Evolutionary conservation across 2,113 vertebrate species (phyloP).

Genomic region (Melospiza georgiana): DNA sequence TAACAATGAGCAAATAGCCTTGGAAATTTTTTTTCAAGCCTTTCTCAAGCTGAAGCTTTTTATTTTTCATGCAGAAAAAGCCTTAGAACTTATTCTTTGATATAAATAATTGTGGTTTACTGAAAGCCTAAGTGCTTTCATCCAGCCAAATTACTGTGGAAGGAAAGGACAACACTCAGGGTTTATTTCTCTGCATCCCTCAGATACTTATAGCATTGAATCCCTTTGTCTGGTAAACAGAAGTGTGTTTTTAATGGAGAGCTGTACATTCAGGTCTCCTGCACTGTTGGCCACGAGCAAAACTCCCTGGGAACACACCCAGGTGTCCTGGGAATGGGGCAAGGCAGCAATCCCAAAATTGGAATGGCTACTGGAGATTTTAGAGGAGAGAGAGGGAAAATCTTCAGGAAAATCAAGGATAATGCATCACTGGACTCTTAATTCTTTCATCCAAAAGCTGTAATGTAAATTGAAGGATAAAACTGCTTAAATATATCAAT

Average conservation of each 20-base stretch:
- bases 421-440: not conserved
- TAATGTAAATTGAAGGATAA: not conserved
- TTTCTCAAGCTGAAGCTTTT: not conserved
- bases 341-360: not conserved
- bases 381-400: not conserved
- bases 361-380: not conserved
- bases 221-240: not conserved
- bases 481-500: not conserved
- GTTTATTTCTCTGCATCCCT: not conserved
- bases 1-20: not conserved
- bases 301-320: not conserved
- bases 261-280: not conserved
- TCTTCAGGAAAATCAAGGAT: not conserved
- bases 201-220: not conserved
- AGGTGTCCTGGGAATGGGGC: not conserved
- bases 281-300: not conserved
- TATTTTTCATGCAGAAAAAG: not conserved
- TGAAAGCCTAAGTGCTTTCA: not conserved
- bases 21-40: not conserved
- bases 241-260: not conserved
- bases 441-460: not conserved
- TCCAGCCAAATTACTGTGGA: not conserved
- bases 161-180: not conserved
- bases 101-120: not conserved
- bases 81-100: not conserved